phyloP scores from a whole-genome alignment of 2,888 invertebrate species.

The Drosophila subsilvestris region DNA sequence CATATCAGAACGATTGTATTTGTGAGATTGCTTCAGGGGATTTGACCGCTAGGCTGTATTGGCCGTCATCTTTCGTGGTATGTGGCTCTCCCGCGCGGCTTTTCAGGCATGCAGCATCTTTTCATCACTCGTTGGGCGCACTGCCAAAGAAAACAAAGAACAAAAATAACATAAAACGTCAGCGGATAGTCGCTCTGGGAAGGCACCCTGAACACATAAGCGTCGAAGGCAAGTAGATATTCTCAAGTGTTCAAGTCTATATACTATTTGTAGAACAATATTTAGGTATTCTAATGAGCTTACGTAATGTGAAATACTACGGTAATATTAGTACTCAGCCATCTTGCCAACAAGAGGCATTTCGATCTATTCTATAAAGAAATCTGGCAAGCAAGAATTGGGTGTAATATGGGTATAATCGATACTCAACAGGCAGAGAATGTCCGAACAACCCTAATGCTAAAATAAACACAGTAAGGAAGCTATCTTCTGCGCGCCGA shows the following conservation, averaged over 20 bases:
- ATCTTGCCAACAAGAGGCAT: background rate
- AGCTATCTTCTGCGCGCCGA: too few species aligned
- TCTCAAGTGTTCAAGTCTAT: constrained; percentile 25
- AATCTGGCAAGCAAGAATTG: background rate
- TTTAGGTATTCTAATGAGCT: constrained; percentile 34
- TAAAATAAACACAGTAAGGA: too few species aligned
- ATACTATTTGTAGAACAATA: constrained; percentile 38
- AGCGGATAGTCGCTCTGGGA: constrained; percentile 64
- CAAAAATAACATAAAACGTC: constrained; percentile 49
- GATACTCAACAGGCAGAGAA: too few species aligned
- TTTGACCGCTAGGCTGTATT: constrained; percentile 62
- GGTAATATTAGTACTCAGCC: constrained; percentile 19
- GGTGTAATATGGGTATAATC: too few species aligned
- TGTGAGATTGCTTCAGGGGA: constrained; percentile 54
- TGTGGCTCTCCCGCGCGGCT: constrained; percentile 61
- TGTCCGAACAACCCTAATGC: too few species aligned
- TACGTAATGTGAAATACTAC: constrained; percentile 40
- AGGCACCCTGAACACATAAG: constrained; percentile 46
- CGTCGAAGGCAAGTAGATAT: constrained; percentile 35
- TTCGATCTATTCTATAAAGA: background rate
- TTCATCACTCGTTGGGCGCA: constrained; percentile 69
- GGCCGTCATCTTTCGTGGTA: constrained; percentile 45
- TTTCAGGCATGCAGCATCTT: constrained; percentile 57
- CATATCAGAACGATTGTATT: constrained; percentile 54
- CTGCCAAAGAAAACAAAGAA: constrained; percentile 70